Evolutionary conservation across 2,797 vertebrate species (phyloP).

Genomic region (Malurus splendens): DNA sequence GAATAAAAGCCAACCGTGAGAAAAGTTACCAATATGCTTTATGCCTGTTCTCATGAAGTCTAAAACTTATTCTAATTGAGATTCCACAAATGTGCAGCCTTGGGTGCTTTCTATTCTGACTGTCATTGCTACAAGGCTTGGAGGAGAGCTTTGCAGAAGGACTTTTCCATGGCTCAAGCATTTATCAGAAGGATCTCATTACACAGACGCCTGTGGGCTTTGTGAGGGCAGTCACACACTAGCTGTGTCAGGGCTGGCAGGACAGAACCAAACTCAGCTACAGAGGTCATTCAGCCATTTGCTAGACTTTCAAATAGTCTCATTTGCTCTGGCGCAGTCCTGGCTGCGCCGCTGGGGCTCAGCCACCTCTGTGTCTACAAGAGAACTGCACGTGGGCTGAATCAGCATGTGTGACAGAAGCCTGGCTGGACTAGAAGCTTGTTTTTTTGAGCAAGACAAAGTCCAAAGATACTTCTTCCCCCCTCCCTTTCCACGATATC

Average conservation of each 20-base stretch:
- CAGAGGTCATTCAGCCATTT: background rate
- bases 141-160: background rate
- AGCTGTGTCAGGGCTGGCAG: background rate
- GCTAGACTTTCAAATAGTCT: background rate
- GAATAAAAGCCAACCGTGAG: background rate
- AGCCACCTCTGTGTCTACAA: background rate
- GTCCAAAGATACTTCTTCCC: background rate
- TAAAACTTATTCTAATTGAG: background rate
- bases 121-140: background rate
- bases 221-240: background rate
- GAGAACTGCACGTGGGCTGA: background rate
- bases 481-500: background rate
- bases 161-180: background rate
- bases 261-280: background rate
- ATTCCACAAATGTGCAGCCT: background rate
- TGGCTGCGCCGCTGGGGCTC: background rate
- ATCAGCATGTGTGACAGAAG: rapidly evolving
- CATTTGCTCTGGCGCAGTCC: background rate
- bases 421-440: background rate
- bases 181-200: background rate
- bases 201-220: background rate
- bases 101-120: background rate
- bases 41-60: background rate
- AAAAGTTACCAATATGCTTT: background rate
- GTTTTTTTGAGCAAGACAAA: background rate